Percentiles rank a stretch among this genome's conserved stretches.
Conservation (phyloP, 2,113 vertebrate genomes). For the Camarhynchus parvulus region DNA sequence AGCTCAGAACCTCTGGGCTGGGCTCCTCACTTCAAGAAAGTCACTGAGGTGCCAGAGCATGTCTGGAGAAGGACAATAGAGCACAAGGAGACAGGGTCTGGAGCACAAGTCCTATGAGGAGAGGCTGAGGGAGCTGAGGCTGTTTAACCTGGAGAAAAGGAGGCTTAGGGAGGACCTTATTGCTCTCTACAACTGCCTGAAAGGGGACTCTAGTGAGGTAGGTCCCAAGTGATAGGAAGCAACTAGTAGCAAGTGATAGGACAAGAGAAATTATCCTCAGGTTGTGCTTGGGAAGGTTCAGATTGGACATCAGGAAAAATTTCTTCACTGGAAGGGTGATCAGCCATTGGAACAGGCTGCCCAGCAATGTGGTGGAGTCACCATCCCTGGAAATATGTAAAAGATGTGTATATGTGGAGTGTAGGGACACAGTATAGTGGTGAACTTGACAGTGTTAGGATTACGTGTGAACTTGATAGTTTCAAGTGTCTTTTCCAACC, state of each 20-base stretch:
- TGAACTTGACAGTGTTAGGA: neutral
- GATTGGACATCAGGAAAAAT: neutral
- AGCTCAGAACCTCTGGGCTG: neutral
- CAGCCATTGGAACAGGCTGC: neutral
- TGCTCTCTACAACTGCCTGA: neutral
- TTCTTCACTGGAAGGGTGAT: neutral
- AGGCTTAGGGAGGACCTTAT: neutral
- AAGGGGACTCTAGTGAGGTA: neutral
- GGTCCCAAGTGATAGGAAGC: neutral
- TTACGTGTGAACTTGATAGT: neutral
- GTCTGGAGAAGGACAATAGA: neutral
- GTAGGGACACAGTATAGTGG: neutral
- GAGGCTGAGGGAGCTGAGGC: neutral
- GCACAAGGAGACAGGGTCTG: neutral
- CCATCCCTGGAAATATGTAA: neutral
- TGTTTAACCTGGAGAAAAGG: neutral
- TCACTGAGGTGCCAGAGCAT: neutral
- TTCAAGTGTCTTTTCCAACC: neutral
- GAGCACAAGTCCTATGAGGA: neutral
- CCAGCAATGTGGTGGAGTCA: neutral
- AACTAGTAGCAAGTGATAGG: no score
- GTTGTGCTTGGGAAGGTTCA: neutral
- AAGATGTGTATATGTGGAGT: neutral
- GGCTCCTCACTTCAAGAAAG: neutral
- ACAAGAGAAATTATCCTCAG: neutral